Conservation (phyloP, 1,140 invertebrate genomes). For the Drosophila pachea region DNA sequence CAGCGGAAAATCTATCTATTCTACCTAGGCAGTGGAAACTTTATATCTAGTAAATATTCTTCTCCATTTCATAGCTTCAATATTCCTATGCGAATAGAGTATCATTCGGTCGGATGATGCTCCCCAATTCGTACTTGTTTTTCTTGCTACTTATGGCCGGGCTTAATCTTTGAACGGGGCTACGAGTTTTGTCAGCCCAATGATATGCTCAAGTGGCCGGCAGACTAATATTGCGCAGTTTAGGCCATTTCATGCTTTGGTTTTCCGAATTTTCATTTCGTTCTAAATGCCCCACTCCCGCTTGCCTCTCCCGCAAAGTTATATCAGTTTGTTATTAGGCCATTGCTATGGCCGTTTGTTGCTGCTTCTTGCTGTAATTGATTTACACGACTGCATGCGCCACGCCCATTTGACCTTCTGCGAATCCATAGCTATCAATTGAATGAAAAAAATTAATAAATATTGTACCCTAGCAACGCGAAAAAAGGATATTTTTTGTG, state of each 20-base stretch:
- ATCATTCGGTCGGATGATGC: no score
- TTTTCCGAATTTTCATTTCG: constrained; percentile 27
- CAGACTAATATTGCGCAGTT: constrained; percentile 47
- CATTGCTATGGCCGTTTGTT: constrained; percentile 35
- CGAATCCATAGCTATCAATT: constrained; percentile 8
- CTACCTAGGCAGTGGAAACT: no score
- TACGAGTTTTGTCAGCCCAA: constrained; percentile 42
- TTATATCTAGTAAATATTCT: no score
- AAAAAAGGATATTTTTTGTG: constrained; percentile 1
- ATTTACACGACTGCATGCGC: constrained; percentile 55
- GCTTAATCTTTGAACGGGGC: constrained; percentile 34
- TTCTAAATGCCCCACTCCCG: constrained; percentile 12
- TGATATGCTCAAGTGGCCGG: constrained; percentile 51
- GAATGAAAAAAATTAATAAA: background rate
- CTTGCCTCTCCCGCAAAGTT: background rate
- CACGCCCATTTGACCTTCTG: constrained; percentile 5
- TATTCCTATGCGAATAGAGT: no score
- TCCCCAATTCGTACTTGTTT: background rate
- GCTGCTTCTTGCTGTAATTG: constrained; percentile 48
- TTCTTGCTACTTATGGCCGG: constrained; percentile 14
- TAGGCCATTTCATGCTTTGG: constrained; percentile 22
- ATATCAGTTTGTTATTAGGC: constrained; percentile 36
- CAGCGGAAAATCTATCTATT: no score
- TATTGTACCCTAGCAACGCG: background rate
- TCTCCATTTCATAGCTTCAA: no score